Evolutionary conservation across 2,797 vertebrate species (phyloP), one percentile per base, ranked within the genome.

Genomic region (Diceros bicornis): DNA sequence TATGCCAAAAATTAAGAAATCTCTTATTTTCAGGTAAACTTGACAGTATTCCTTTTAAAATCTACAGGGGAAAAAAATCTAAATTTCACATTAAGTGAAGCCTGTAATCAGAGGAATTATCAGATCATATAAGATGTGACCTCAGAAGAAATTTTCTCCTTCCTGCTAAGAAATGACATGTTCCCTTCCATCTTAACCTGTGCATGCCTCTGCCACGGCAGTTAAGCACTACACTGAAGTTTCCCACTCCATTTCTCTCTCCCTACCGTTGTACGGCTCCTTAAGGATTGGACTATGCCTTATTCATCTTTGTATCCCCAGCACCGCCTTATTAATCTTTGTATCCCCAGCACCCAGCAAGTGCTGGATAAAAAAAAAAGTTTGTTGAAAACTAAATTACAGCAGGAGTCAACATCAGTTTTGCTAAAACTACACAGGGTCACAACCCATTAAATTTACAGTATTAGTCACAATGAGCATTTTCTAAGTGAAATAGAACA

Each of bases 341-440:
- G 25, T 2, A 20, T 44, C 25, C 44, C 23, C 57, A 94, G 64
- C 12, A 92, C 50, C 75, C 47, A 74, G 37, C 20, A 44, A 94
- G 61, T 62, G 59, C 18, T 89, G 10, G 37, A 77, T 79, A n/a
- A 50, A 27, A 66, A 74, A 12, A 74, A 12, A 82, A 12, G 13
- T 9, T 7, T 69, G 8, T 1, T 89, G 41, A 37, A 89, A 66
- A 44, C n/a, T 66, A 85, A 84, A 55, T 37, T 81, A 77, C 0
- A 90, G 12, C 23, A 75, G n/a, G 20, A 79, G 27, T 81, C 71
- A 81, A 75, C 32, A 64, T 62, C 68, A 86, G 61, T 95, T 94
- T 59, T 89, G 37, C 55, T 97, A 92, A 95, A 81, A 77, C 50
- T 68, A 34, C 47, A 66, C 10, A 84, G 71, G 78, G 78, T 79